A percentile compares a stretch with the other conserved stretches of the same genome.
Evolutionary conservation across 1,140 invertebrate species (phyloP).

Genomic region (Heliconius congener): DNA sequence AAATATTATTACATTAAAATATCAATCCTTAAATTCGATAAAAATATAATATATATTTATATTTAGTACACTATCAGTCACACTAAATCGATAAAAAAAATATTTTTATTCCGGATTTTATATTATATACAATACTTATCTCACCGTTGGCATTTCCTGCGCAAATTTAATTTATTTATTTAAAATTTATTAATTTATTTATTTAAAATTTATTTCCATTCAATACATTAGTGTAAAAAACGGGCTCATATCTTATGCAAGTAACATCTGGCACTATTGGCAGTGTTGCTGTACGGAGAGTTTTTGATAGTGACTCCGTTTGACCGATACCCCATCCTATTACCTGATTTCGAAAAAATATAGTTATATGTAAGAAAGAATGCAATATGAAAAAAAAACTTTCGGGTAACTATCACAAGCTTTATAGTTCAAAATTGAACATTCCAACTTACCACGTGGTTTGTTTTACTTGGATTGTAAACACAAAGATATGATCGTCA

Average conservation of each 20-base stretch:
- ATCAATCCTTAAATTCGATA: too few species aligned
- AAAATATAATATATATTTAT: too few species aligned
- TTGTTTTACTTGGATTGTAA: too few species aligned
- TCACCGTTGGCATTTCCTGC: slow-evolving; percentile 62
- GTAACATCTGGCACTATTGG: slow-evolving; percentile 52
- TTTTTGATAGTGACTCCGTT: slow-evolving; percentile 45
- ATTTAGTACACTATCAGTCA: too few species aligned
- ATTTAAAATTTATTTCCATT: slow-evolving; percentile 48
- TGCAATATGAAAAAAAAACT: too few species aligned
- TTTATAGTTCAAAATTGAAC: too few species aligned
- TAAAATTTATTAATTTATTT: too few species aligned
- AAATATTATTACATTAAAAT: too few species aligned
- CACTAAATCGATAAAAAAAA: too few species aligned
- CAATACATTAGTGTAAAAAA: slow-evolving; percentile 57
- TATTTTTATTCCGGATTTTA: too few species aligned
- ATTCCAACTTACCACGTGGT: too few species aligned
- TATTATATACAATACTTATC: background rate
- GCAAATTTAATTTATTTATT: slow-evolving; percentile 29
- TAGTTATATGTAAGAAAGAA: background rate
- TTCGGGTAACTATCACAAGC: background rate
- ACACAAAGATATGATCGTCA: too few species aligned
- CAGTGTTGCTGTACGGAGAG: slow-evolving; percentile 51
- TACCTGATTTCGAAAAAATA: slow-evolving; percentile 42
- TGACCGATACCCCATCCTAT: slow-evolving; percentile 70
- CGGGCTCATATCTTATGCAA: slow-evolving; percentile 58